Conservation (phyloP, 2,888 invertebrate species). For the Drosophila crucigera region DNA sequence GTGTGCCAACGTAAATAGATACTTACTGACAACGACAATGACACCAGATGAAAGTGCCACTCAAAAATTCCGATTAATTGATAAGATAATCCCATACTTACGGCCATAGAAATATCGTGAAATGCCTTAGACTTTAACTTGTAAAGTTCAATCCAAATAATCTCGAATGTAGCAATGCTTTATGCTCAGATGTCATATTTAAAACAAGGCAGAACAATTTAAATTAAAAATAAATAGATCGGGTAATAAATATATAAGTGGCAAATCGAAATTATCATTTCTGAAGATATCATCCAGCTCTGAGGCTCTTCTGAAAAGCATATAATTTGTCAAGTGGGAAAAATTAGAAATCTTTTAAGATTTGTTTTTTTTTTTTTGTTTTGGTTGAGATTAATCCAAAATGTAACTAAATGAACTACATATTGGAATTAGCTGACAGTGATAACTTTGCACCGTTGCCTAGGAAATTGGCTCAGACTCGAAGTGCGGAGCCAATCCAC, state of each 20-base stretch:
- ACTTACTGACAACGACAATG: neutral
- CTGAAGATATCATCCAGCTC: neutral
- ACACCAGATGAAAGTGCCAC: slow-evolving; percentile 14
- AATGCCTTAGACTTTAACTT: neutral
- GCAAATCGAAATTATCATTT: neutral
- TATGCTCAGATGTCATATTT: neutral
- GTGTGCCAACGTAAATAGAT: slow-evolving; percentile 29
- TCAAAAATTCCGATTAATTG: neutral
- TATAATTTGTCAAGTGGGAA: neutral
- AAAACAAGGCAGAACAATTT: neutral
- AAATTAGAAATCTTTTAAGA: neutral
- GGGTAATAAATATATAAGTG: neutral
- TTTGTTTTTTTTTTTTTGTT: neutral
- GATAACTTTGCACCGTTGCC: slow-evolving; percentile 19
- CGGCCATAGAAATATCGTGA: neutral
- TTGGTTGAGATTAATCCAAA: slow-evolving; percentile 12
- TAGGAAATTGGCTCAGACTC: slow-evolving; percentile 29
- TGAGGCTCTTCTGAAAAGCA: neutral
- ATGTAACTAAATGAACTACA: slow-evolving; percentile 10
- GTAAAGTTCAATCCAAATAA: neutral
- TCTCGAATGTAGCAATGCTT: neutral
- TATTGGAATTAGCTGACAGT: slow-evolving; percentile 23
- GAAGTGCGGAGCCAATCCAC: slow-evolving; percentile 17
- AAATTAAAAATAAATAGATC: neutral
- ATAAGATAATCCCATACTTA: neutral